phyloP scores from a whole-genome alignment of 2,797 vertebrate species.

The Peromyscus nudipes region DNA sequence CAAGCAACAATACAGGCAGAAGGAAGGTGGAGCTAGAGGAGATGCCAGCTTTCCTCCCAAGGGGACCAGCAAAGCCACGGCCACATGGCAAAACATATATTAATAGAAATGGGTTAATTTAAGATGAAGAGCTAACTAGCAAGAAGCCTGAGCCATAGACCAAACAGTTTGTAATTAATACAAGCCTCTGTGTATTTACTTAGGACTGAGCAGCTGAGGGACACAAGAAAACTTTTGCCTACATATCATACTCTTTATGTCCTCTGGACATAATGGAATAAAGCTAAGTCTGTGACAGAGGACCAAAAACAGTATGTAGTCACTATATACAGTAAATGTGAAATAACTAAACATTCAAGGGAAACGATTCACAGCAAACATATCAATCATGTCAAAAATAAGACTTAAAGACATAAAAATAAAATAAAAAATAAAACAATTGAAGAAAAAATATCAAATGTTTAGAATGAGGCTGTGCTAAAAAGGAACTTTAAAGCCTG shows the following conservation, averaged over 20 bases:
- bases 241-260: neutral
- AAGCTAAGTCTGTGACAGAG: neutral
- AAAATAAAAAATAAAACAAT: neutral
- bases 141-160: too few relatives aligned
- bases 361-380: neutral
- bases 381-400: neutral
- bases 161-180: too few relatives aligned
- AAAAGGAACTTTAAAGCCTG: neutral
- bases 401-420: neutral
- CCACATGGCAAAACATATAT: too few relatives aligned
- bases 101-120: too few relatives aligned
- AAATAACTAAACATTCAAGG: neutral
- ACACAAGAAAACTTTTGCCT: too few relatives aligned
- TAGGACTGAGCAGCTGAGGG: too few relatives aligned
- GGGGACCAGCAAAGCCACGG: too few relatives aligned
- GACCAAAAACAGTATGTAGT: neutral
- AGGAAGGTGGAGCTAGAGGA: too few relatives aligned
- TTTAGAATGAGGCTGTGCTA: neutral
- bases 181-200: too few relatives aligned
- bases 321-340: neutral
- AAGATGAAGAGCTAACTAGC: too few relatives aligned
- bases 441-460: neutral
- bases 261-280: neutral
- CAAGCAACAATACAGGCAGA: too few relatives aligned
- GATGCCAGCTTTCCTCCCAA: too few relatives aligned